Evolutionary conservation across 2,888 invertebrate genomes (phyloP).

Genomic region (Rotaria magnacalcarata): DNA sequence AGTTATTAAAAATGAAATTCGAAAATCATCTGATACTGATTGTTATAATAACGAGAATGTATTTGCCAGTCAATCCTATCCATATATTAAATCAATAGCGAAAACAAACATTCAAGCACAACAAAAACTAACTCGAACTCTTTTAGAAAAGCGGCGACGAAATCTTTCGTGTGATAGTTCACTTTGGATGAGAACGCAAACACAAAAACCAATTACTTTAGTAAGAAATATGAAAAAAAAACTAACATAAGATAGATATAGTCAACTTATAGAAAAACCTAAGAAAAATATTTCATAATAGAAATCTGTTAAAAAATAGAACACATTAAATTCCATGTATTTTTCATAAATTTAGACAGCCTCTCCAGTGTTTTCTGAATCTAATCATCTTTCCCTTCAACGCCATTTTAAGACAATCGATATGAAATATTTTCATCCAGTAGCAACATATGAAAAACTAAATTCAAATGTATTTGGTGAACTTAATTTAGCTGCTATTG

Average conservation of each 20-base stretch:
- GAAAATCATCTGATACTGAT: not conserved
- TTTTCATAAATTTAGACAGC: not conserved
- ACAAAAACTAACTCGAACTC: not conserved
- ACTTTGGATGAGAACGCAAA: not conserved
- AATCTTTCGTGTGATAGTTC: slow-evolving; percentile 32
- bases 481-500: slow-evolving; percentile 33
- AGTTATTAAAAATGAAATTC: not conserved
- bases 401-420: not conserved
- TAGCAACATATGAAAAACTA: not conserved
- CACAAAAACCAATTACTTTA: not conserved
- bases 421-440: not conserved
- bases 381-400: not conserved
- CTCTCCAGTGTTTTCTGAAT: not conserved
- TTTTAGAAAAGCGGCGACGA: not conserved
- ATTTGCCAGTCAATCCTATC: not conserved
- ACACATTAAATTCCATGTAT: too few species aligned
- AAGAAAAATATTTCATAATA: not conserved
- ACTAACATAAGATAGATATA: too few species aligned
- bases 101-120: not conserved
- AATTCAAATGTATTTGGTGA: slow-evolving; percentile 17
- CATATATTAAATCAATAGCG: not conserved
- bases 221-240: too few species aligned
- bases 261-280: not conserved
- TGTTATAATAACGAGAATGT: not conserved
- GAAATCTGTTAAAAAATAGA: not conserved